A percentile compares a stretch with the other conserved stretches of the same genome.
phyloP scores from a whole-genome alignment of 2,113 vertebrate species.

The Oceanodroma tethys region DNA sequence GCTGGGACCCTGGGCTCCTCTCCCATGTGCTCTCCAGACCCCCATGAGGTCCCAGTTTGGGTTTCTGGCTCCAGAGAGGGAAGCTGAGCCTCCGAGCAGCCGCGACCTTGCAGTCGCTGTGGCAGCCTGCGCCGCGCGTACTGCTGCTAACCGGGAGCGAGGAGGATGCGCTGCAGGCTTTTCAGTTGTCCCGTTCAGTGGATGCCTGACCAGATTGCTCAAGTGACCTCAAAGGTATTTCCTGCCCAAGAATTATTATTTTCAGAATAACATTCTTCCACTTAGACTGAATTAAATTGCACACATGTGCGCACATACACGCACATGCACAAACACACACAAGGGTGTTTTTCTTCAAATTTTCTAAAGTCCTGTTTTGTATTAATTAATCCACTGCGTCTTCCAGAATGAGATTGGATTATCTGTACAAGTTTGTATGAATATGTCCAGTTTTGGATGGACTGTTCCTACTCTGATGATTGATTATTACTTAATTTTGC shows the following conservation, averaged over 20 bases:
- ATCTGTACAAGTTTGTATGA: neutral
- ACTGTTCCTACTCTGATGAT: neutral
- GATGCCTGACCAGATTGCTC: neutral
- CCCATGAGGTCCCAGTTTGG: fast-evolving
- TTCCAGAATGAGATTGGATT: neutral
- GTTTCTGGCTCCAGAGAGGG: neutral
- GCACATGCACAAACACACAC: neutral
- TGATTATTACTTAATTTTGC: neutral
- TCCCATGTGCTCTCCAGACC: fast-evolving
- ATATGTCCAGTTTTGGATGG: neutral
- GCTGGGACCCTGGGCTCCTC: neutral
- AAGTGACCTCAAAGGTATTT: neutral
- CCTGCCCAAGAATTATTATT: neutral
- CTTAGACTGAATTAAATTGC: neutral
- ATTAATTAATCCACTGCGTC: neutral
- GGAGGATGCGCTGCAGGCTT: neutral
- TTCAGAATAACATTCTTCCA: neutral
- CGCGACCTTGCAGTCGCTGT: fast-evolving
- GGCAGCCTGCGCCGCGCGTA: neutral
- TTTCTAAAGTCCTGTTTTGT: neutral
- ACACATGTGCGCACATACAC: neutral
- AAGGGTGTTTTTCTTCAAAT: neutral
- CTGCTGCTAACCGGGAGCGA: neutral
- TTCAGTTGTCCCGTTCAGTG: neutral
- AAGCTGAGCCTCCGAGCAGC: neutral